Conservation (phyloP, 2,797 vertebrate species). For the Pseudochromis fuscus region DNA sequence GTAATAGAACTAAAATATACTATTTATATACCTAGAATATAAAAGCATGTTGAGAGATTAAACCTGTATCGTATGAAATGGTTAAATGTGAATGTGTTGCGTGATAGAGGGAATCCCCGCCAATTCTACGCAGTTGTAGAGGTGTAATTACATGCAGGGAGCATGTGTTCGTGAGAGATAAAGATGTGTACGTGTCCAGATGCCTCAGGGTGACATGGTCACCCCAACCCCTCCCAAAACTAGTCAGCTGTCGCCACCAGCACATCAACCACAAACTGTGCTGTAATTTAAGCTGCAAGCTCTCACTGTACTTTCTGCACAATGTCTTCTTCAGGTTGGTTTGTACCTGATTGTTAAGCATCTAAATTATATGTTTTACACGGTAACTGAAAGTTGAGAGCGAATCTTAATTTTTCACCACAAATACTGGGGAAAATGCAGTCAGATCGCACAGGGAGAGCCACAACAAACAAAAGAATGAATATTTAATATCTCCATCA, state of each 20-base stretch:
- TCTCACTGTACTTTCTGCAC: no score
- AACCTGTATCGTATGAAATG: neutral
- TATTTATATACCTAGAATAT: no score
- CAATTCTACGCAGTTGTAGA: conserved; percentile 15
- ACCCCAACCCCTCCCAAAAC: conserved; percentile 70
- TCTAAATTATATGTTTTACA: no score
- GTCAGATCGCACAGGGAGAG: neutral
- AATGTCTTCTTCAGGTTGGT: no score
- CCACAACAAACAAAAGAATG: conserved; percentile 3
- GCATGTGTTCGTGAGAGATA: conserved; percentile 78
- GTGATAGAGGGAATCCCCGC: conserved; percentile 46
- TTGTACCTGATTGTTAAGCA: neutral
- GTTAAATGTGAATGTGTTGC: neutral
- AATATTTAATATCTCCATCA: conserved; percentile 32
- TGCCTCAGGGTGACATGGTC: conserved; percentile 46
- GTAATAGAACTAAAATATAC: neutral
- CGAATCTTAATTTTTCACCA: no score
- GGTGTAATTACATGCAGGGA: conserved; percentile 43
- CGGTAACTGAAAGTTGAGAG: no score
- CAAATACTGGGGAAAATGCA: neutral
- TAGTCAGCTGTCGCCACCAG: conserved; percentile 11
- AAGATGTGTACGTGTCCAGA: conserved; percentile 65
- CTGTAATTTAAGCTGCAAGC: neutral
- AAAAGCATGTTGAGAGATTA: neutral
- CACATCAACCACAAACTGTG: neutral